Conservation (phyloP, 2,797 vertebrate species). For the Sphaeramia orbicularis region DNA sequence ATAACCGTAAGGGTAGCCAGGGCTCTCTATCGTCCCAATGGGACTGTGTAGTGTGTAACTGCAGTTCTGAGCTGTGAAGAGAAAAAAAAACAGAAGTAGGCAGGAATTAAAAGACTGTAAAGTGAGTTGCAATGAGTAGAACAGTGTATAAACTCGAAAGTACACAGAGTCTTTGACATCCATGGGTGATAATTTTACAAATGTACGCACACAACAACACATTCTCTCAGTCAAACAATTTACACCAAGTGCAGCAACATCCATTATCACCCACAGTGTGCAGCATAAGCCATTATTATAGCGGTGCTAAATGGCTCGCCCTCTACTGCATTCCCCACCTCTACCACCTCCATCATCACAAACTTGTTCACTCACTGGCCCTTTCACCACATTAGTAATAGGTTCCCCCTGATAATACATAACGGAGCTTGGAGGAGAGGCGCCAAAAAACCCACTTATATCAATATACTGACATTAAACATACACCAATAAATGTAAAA, state of each 20-base stretch:
- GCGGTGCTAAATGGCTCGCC: conserved; percentile 55
- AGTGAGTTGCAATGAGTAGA: background rate
- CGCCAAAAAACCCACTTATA: background rate
- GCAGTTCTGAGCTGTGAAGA: conserved; percentile 94
- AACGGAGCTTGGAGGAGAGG: conserved; percentile 28
- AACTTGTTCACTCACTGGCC: conserved; percentile 48
- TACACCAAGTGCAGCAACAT: conserved; percentile 48
- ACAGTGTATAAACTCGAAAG: background rate
- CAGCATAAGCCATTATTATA: conserved; percentile 60
- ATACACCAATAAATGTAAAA: no score
- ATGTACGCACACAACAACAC: conserved; percentile 13
- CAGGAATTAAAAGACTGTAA: conserved; percentile 32
- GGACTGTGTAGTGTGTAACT: conserved; percentile 92
- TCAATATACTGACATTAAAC: no score
- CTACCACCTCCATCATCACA: conserved; percentile 59
- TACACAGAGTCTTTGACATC: conserved; percentile 2
- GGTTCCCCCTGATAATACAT: conserved; percentile 48
- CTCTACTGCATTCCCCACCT: conserved; percentile 40
- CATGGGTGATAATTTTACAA: conserved; percentile 24
- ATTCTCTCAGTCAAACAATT: conserved; percentile 48
- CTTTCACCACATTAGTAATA: conserved; percentile 56
- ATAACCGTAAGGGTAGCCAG: conserved; percentile 97
- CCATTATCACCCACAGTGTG: conserved; percentile 62
- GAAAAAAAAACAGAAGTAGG: conserved; percentile 49
- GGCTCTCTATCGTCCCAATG: conserved; percentile 97